These are phyloP conservation scores for Pilophorus perplexus DNA, from an alignment of 2,888 invertebrate genomes.

Conservation along the genomic window DNA sequence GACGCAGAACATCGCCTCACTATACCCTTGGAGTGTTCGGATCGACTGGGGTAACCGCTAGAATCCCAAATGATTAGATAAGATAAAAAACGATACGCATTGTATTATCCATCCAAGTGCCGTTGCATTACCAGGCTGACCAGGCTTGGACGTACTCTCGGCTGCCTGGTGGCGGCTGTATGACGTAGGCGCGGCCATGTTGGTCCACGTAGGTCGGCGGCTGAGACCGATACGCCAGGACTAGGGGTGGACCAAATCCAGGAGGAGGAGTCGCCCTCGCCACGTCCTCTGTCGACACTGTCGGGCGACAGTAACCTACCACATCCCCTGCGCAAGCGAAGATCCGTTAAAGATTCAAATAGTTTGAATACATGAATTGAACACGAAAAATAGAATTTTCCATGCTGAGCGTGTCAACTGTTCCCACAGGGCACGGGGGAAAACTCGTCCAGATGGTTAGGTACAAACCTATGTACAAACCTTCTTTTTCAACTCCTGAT, in stretches of 20 bases:
- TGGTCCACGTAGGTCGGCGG: slow-evolving; percentile 62
- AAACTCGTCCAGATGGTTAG: too few species aligned
- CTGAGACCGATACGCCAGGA: slow-evolving; percentile 60
- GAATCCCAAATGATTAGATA: background rate
- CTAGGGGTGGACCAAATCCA: slow-evolving; percentile 54
- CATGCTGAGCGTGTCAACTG: too few species aligned
- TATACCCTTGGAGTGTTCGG: slow-evolving; percentile 32
- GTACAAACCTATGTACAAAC: too few species aligned
- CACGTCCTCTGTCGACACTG: slow-evolving; percentile 76
- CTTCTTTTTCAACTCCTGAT: too few species aligned
- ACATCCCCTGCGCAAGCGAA: slow-evolving; percentile 16
- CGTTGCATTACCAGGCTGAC: slow-evolving; percentile 42
- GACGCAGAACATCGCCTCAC: slow-evolving; percentile 42
- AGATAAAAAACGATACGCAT: background rate
- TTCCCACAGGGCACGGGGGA: too few species aligned
- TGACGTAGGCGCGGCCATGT: slow-evolving; percentile 65
- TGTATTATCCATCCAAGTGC: too few species aligned
- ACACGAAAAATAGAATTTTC: background rate
- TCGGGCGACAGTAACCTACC: slow-evolving; percentile 67
- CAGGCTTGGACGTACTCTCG: slow-evolving; percentile 50
- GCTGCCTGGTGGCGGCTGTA: slow-evolving; percentile 56
- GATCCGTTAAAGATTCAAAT: background rate
- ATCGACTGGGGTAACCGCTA: slow-evolving; percentile 24
- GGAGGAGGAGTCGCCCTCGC: slow-evolving; percentile 50
- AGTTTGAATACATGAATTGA: background rate